Base-by-base conservation (phyloP, 2,797 vertebrate genomes). In the Otolemur crassicaudatus region DNA sequence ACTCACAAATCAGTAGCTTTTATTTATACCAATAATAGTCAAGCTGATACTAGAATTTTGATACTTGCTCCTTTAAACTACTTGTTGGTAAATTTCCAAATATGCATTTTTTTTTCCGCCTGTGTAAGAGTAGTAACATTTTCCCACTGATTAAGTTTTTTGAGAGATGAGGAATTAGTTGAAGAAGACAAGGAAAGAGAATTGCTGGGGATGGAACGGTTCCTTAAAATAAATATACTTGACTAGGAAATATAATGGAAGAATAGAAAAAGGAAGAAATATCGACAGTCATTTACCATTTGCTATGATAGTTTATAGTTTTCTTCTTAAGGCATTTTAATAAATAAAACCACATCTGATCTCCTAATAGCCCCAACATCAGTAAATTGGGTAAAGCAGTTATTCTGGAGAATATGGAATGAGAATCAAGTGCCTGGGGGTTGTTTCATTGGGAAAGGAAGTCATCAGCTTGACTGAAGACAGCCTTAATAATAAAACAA, bases 381-480 rank as follows among this genome's bases (percentile, higher is more conserved):
- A 73, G 67, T 10, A 29, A 31, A 67, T 82, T 5, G 43, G 40
- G 31, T 75, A 53, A 29, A 6, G 3, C 19, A 76, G 56, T 22
- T 72, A 10, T 77, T 81, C 58, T 86, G 73, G 65, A 67, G 22
- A 40, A 12, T 29, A 14, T 0, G 23, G 29, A 84, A 43, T 23
- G 40, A 84, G 56, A 87, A 60, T 2, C 8, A 6, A 83, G 31
- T 12, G 19, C 1, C 7, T 46, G 37, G 14, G 31, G 65, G 1
- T 19, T 49, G 29, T 77, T 76, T 95, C 53, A 14, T 46, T 61
- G 25, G 79, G 76, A 94, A 96, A 93, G 84, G 87, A 96, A 88
- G 84, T 65, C 72, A 53, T 90, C 67, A 17, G 63, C 23, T 73
- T 82, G 72, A 75, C 80, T 87, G 91, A 91, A 95, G 94, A 94